These are phyloP conservation scores for Silurus meridionalis DNA, from an alignment of 2,113 vertebrate species.

Conservation along the genomic window DNA sequence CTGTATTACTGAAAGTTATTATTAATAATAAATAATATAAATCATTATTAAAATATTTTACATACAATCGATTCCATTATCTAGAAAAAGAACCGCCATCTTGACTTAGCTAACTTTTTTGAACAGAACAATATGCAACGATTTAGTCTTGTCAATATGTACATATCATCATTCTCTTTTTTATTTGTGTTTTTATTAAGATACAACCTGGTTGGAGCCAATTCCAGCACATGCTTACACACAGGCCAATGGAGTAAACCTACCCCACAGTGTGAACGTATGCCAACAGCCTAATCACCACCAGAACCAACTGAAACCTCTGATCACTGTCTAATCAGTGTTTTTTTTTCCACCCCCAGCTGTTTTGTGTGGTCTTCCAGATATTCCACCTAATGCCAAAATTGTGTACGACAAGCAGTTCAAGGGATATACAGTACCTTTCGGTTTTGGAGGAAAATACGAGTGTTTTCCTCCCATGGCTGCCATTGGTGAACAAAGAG, in stretches of 20 bases:
- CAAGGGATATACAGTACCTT: constrained; percentile 62
- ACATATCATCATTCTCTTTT: neutral
- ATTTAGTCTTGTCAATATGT: neutral
- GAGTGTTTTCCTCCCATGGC: constrained; percentile 73
- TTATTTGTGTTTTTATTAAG: constrained; percentile 67
- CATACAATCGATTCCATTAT: neutral
- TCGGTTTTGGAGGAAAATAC: constrained; percentile 69
- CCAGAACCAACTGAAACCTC: neutral
- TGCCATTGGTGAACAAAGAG: constrained; percentile 75
- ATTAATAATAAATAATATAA: neutral
- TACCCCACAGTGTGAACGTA: constrained; percentile 77
- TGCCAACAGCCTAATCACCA: neutral
- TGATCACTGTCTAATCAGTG: neutral
- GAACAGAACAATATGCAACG: neutral
- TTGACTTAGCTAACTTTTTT: neutral
- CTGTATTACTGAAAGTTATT: neutral
- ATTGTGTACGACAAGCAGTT: constrained; percentile 61
- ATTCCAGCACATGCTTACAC: constrained; percentile 71
- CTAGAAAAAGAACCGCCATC: neutral
- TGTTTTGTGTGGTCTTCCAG: constrained; percentile 76
- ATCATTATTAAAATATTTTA: neutral
- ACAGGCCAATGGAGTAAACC: constrained; percentile 77
- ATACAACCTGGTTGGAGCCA: constrained; percentile 74
- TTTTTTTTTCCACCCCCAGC: constrained; percentile 63
- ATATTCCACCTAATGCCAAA: constrained; percentile 67